Evolutionary conservation across 2,113 vertebrate species (phyloP).

Genomic region (Catharus bicknelli): DNA sequence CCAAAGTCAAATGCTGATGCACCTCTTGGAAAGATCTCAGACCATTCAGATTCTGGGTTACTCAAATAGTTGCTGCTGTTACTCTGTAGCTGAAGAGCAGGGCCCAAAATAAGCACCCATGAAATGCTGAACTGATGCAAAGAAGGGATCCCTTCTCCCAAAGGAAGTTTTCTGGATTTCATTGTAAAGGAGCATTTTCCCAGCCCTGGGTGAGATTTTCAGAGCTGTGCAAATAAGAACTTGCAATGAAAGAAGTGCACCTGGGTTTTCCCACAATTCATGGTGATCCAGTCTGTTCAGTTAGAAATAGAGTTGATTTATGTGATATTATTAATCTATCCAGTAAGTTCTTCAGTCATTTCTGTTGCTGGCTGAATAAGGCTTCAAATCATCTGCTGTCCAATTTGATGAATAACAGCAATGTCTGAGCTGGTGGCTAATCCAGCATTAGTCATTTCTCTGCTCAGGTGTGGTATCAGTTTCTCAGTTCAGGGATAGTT

Average conservation of each 20-base stretch:
- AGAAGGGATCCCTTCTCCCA: rapidly evolving
- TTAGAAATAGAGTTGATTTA: not conserved
- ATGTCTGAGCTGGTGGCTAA: not conserved
- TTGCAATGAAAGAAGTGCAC: not conserved
- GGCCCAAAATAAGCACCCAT: not conserved
- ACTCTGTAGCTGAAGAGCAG: not conserved
- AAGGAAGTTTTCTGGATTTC: not conserved
- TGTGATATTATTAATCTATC: not conserved
- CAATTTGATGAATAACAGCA: not conserved
- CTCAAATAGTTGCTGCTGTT: not conserved
- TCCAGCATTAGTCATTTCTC: not conserved
- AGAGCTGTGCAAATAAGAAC: not conserved
- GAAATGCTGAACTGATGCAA: not conserved
- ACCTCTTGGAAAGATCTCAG: not conserved
- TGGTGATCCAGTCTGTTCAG: not conserved
- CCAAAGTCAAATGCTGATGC: not conserved
- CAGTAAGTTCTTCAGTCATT: not conserved
- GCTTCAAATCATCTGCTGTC: not conserved
- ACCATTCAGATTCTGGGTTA: not conserved
- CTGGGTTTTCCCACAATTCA: not conserved
- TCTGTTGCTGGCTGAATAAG: constrained; percentile 9
- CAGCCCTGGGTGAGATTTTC: not conserved
- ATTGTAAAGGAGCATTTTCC: not conserved
- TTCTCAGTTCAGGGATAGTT: not conserved
- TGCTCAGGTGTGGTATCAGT: not conserved